Base-by-base conservation (phyloP, 2,797 vertebrate species). In the Coregonus ussuriensis region DNA sequence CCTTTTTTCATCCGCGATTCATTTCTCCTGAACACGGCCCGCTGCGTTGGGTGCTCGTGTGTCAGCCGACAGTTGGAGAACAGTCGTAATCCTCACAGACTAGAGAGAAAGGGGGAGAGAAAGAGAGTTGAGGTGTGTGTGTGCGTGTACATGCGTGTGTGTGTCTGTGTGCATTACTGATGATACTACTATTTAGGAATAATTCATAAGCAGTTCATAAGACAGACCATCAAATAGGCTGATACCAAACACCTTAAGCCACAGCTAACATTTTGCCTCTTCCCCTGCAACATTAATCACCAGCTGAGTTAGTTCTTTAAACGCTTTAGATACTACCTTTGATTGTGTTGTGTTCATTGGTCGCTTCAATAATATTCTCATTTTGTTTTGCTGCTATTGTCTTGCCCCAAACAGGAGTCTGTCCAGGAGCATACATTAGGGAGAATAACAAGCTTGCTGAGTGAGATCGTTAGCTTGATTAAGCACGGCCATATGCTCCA, bases 391-490 rank as follows among this genome's bases (percentile, higher is more conserved):
- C 21, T 7, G 29, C 53, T 71, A 71, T 56, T 79, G 78, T 79
- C 73, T 59, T 18, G 54, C 71, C 78, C 75, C 70, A 79, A 75
- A 79, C 77, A 75, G 65, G 52, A 76, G 75, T 69, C 78, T 79
- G 82, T 85, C 76, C 75, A 84, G 77, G 77, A 83, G 78, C 83
- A 74, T 78, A 78, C 83, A 87, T 88, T 83, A 85, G 74, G 62
- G 74, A 79, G 86, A 88, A 88, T 88, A 89, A 88, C 66, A 62
- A 86, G 77, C 85, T 85, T 79, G 80, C 70, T 47, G 81, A 87
- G 82, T 81, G 83, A 85, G 83, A 81, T 89, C 71, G 83, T 91
- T 92, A 87, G 86, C 84, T 89, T 91, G 86, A 91, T 92, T 91
- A 91, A 90, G 85, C 80, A 72, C 71, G 74, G 84, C 89, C 89